Evolutionary conservation across 2,113 vertebrate species (phyloP), one percentile per base, ranked within the genome.

Genomic region (Ivindomyrus marchei): DNA sequence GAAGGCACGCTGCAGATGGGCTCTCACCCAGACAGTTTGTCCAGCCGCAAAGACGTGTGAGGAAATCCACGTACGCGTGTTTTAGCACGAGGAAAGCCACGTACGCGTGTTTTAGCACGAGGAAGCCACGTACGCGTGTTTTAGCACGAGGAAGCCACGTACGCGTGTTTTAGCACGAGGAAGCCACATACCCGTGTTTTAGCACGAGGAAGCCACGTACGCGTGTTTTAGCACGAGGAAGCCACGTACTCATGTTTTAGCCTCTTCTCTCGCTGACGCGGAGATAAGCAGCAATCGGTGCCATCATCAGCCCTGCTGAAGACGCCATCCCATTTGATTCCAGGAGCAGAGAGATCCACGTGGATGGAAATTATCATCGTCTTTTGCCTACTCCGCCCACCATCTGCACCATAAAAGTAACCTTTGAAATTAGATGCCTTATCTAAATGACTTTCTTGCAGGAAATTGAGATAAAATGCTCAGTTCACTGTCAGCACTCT

Each of bases 381-480:
- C 56, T 58, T 66, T 56, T 80, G 89, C 74, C 36, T 70, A 86
- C 45, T 56, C 46, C 80, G 83, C 86, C 87, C 56, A 85, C 84
- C 70, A 13, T 13, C n/a, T 2, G 77, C 90, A 93, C 94, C 91
- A 91, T 93, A 92, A 94, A 92, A 94, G 88, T 93, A 89, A 94
- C 94, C 93, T 95, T 93, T 93, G 92, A 94, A 94, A 95, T 91
- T 91, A 93, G 92, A 92, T 88, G 21, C 56, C 93, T 95, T 95
- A 96, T 95, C 94, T 93, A 94, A 94, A 95, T 93, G 89, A 93
- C 94, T 90, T 94, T 92, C 89, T 93, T 83, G 88, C 84, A 89
- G 89, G 92, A 94, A 93, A 93, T 90, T 31, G 91, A 93, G 94
- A 95, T 94, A 92, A 92, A 90, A 77, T 49, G 84, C 90, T 90